Evolutionary conservation across 1,140 invertebrate genomes (phyloP).

Genomic region (Neodiprion virginianus): DNA sequence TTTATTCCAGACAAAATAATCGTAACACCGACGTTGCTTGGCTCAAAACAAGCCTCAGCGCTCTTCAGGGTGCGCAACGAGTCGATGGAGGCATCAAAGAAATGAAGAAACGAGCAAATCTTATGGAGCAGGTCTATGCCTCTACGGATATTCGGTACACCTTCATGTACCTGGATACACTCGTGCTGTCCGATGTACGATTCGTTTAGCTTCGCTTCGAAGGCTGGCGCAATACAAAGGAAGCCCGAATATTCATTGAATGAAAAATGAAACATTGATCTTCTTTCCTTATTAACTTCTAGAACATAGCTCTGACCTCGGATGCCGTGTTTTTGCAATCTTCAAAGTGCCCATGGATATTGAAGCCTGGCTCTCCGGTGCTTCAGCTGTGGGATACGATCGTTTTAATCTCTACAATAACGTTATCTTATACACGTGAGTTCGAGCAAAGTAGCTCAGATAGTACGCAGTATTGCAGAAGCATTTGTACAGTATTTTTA

Average conservation of each 20-base stretch:
- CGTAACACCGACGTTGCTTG: conserved; percentile 3
- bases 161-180: not conserved
- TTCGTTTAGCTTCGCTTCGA: not conserved
- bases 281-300: not conserved
- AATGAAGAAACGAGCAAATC: not conserved
- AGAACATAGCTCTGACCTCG: not conserved
- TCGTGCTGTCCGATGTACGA: not conserved
- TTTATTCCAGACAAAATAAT: not conserved
- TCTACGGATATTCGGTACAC: not conserved
- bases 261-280: not conserved
- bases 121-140: conserved; percentile 1
- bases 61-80: not conserved
- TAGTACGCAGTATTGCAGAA: too few species aligned
- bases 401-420: not conserved
- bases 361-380: not conserved
- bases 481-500: too few species aligned
- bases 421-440: not conserved
- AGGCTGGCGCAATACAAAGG: too few species aligned
- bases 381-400: not conserved
- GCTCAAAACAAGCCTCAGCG: not conserved
- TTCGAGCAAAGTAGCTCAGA: not conserved
- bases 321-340: conserved; percentile 3
- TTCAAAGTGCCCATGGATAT: not conserved
- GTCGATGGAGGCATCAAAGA: not conserved
- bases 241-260: too few species aligned